A percentile compares a stretch with the other conserved stretches of the same genome.
Conservation (phyloP, 2,113 vertebrate genomes). For the Dicaeum eximium region DNA sequence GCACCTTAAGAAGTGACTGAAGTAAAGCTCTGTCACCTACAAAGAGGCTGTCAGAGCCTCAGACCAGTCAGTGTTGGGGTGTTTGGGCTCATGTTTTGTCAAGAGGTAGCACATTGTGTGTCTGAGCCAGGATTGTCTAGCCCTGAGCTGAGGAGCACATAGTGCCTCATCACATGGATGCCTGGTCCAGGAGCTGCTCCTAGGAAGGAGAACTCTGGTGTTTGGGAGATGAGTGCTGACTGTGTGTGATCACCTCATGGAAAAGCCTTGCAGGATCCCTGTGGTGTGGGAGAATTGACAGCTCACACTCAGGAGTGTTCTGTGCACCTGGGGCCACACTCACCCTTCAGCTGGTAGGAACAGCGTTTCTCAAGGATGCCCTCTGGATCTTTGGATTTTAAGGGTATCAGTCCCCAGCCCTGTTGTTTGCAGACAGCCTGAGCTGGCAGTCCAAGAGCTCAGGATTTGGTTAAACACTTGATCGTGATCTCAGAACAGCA, state of each 20-base stretch:
- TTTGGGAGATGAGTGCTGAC: not conserved
- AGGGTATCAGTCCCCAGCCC: not conserved
- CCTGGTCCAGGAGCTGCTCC: not conserved
- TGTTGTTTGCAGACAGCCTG: not conserved
- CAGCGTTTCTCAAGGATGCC: not conserved
- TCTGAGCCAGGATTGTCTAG: not conserved
- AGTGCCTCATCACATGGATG: not conserved
- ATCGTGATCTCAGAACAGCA: not conserved
- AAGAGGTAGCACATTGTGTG: rapidly evolving
- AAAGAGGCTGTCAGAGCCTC: not conserved
- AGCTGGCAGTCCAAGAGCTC: not conserved
- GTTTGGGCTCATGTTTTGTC: not conserved
- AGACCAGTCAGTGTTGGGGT: not conserved
- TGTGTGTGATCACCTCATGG: not conserved
- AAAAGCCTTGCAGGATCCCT: not conserved
- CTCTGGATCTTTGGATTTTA: not conserved
- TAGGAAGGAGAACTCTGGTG: not conserved
- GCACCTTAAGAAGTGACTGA: not conserved
- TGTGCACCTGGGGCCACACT: not conserved
- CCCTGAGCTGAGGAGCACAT: not conserved
- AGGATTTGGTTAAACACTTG: not conserved
- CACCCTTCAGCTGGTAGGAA: not conserved
- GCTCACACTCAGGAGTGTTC: not conserved
- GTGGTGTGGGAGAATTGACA: not conserved
- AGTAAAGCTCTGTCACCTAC: not conserved